Base-by-base conservation (phyloP, 2,888 invertebrate species). In the Scotopteryx bipunctaria region DNA sequence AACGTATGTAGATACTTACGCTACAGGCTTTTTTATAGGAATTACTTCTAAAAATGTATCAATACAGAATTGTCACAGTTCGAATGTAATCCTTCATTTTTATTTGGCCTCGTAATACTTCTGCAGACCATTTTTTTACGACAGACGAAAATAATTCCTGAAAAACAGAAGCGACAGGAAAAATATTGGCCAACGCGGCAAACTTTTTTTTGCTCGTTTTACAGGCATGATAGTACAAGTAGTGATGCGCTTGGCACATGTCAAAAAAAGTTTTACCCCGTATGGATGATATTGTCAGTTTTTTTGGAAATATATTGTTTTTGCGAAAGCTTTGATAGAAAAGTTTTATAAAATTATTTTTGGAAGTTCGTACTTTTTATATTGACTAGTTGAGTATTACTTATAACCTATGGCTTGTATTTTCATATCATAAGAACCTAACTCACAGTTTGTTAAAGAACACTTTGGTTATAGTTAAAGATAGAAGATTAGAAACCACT, bases 231-330 rank as follows among this genome's bases (percentile, higher is more conserved):
- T 67, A 68, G 66, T 27, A 27, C 9, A 27, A 15, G 37, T 59
- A 50, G 63, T 63, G 63, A 63, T 66, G 66, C 65, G 66, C 64
- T 66, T 66, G 66, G 53, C 63, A 55, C 62, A 60, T 50, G 61
- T 55, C 56, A 68, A 65, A 71, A 67, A 69, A 64, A 45, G 41
- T 48, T 53, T 54, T 13, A 5, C 16, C 9, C 31, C 48, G 52
- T 49, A 54, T 48, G 45, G 25, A 35, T 32, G 58, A 49, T 59
- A 57, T 47, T 36, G 50, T 40, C 40, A 47, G 36, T 40, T 54
- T 37, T 53, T 43, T 17, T 11, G 19, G 46, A 37, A 52, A 37
- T 23, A 45, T 46, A 36, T 46, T 32, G 19, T 25, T 46, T 19
- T 46, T 27, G 19, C n/a, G 13, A 38, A 14, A 41, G 14, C 9